Evolutionary conservation across 1,140 invertebrate species (phyloP), one percentile per base, ranked within the genome.

Genomic region (Drosophila mauritiana): DNA sequence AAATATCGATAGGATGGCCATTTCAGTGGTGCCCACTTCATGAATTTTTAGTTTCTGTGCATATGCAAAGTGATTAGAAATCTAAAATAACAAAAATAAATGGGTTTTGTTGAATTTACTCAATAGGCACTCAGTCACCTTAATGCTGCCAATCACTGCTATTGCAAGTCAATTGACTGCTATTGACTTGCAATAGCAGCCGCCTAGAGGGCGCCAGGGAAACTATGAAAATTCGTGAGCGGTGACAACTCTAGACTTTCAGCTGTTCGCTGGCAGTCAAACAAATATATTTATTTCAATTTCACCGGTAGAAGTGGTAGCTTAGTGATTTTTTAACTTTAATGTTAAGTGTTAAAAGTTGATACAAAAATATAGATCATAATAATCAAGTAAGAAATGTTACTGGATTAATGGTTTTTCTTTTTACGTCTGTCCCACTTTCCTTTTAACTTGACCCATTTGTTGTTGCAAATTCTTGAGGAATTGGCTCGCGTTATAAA

Each of bases 401-500:
- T 20, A 0, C n/a, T 31, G 10, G 11, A 12, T n/a, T 12, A 7
- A 5, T 58, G 25, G 11, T 12, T 10, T 10, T 3, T 10, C 1
- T 4, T 22, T 56, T n/a, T 54, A 37, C 40, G 20, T 27, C 10
- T 7, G 65, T 34, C 20, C 8, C 10, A 36, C 65, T 59, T 43
- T 56, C 43, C 25, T 49, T 49, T 17, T 25, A 10, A 25, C 7
- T 39, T 49, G 31, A 42, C 45, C 54, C 13, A 52, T 52, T 70
- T 73, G 13, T 57, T 36, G 52, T 12, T 11, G 64, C 59, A 42
- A 43, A 68, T 52, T 36, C 20, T 12, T 4, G 2, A 15, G 27
- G 34, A 49, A 48, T 27, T 69, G 22, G 68, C 72, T 74, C 15
- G 39, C 39, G 69, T 51, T 74, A 74, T 49, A 73, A 74, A 74